Percentiles rank a stretch among this genome's conserved stretches.
phyloP scores from a whole-genome alignment of 2,113 vertebrate species.

The Sinocyclocheilus grahami region DNA sequence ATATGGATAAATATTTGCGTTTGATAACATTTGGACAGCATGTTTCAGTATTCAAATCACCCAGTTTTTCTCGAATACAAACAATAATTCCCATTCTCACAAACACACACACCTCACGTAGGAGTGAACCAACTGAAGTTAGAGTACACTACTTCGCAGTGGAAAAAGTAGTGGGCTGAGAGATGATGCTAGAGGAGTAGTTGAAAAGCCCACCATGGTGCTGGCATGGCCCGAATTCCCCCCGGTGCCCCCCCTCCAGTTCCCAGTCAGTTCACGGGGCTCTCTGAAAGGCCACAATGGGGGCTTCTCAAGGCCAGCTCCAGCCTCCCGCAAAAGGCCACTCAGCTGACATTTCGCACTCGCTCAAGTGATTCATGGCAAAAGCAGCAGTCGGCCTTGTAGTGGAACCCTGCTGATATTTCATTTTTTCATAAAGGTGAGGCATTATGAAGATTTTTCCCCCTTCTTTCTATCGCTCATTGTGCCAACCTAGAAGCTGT shows the following conservation, averaged over 20 bases:
- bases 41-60: slow-evolving; percentile 53
- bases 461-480: slow-evolving; percentile 23
- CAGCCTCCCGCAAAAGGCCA: slow-evolving; percentile 57
- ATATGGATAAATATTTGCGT: slow-evolving; percentile 60
- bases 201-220: slow-evolving; percentile 47
- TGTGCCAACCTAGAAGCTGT: slow-evolving; percentile 50
- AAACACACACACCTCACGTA: neutral
- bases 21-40: slow-evolving; percentile 60
- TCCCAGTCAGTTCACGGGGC: slow-evolving; percentile 45
- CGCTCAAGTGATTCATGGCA: slow-evolving; percentile 54
- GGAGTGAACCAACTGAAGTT: neutral
- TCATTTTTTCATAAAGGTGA: slow-evolving; percentile 57
- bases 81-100: neutral
- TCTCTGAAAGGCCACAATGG: slow-evolving; percentile 49
- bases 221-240: slow-evolving; percentile 27
- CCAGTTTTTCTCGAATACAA: slow-evolving; percentile 36
- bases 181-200: slow-evolving; percentile 7
- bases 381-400: slow-evolving; percentile 53
- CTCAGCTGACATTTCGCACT: slow-evolving; percentile 60
- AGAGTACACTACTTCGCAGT: slow-evolving; percentile 2
- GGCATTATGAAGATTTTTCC: slow-evolving; percentile 55
- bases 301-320: slow-evolving; percentile 38
- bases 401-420: slow-evolving; percentile 55
- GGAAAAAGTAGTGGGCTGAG: neutral
- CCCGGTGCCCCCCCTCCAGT: slow-evolving; percentile 31